phyloP scores from a whole-genome alignment of 1,140 invertebrate species.

The Drosophila suzukii region DNA sequence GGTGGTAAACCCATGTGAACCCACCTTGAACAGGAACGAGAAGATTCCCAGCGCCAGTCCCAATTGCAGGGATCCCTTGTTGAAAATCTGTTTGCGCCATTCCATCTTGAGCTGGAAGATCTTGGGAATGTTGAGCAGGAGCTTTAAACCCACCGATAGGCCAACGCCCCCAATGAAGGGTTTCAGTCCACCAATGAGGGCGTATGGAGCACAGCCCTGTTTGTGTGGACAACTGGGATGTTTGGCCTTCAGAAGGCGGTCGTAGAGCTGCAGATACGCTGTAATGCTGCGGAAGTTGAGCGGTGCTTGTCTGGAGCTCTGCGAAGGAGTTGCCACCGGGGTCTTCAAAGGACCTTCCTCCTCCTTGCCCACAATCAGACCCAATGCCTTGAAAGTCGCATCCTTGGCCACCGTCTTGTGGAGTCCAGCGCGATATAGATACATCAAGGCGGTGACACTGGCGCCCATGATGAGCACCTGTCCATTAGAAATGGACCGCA shows the following conservation, averaged over 20 bases:
- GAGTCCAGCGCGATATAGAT: slow-evolving; percentile 86
- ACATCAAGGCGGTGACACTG: slow-evolving; percentile 86
- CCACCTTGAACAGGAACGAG: slow-evolving; percentile 86
- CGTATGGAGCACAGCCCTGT: slow-evolving; percentile 87
- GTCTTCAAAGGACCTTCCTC: slow-evolving; percentile 85
- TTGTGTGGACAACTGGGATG: slow-evolving; percentile 87
- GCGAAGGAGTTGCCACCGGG: slow-evolving; percentile 8
- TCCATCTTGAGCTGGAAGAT: slow-evolving; percentile 85
- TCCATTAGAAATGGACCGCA: slow-evolving; percentile 87
- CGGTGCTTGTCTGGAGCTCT: slow-evolving; percentile 11
- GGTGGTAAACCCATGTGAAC: too few relatives aligned
- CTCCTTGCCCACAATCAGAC: slow-evolving; percentile 87
- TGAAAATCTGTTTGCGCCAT: slow-evolving; percentile 85
- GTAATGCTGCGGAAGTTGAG: slow-evolving; percentile 36
- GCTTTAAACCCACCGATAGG: slow-evolving; percentile 86
- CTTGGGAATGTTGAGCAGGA: slow-evolving; percentile 81
- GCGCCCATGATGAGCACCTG: slow-evolving; percentile 88
- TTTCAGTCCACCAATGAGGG: slow-evolving; percentile 85
- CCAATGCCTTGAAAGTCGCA: slow-evolving; percentile 87
- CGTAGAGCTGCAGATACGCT: slow-evolving; percentile 52
- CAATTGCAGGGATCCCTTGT: slow-evolving; percentile 85
- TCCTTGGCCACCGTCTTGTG: slow-evolving; percentile 84
- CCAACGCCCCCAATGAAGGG: slow-evolving; percentile 87
- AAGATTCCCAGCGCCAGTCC: slow-evolving; percentile 88
- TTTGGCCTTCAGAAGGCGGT: slow-evolving; percentile 67